Evolutionary conservation across 2,888 invertebrate species (phyloP).

Genomic region (Dysmachus trigonus): DNA sequence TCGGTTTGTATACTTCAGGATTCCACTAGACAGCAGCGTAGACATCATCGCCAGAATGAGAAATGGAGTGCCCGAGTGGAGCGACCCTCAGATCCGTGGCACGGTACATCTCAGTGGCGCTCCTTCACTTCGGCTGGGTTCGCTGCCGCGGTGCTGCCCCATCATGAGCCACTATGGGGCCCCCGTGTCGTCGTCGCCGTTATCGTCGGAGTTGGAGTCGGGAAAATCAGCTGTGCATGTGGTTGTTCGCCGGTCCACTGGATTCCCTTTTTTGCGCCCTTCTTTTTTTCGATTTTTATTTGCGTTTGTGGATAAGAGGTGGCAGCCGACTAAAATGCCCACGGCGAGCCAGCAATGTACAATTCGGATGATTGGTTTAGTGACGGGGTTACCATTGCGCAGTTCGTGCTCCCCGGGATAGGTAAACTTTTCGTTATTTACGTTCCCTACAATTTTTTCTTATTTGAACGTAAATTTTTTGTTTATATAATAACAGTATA

Average conservation of each 20-base stretch:
- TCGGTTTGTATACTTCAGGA: constrained; percentile 16
- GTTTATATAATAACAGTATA: not conserved
- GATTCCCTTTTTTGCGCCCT: not conserved
- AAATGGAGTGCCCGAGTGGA: not conserved
- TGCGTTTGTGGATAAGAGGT: constrained; percentile 6
- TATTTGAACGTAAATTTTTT: not conserved
- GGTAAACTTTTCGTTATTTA: not conserved
- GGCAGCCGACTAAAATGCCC: constrained; percentile 1
- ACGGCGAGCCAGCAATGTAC: not conserved
- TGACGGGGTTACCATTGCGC: constrained; percentile 9
- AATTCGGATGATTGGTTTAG: constrained; percentile 30
- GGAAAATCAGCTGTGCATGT: constrained; percentile 34
- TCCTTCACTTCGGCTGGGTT: constrained; percentile 2
- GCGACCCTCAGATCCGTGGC: not conserved
- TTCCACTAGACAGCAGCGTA: constrained; percentile 7
- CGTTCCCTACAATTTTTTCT: not conserved
- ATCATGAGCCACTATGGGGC: constrained; percentile 7
- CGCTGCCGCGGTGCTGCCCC: not conserved
- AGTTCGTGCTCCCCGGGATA: not conserved
- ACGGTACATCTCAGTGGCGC: not conserved
- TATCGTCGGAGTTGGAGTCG: not conserved
- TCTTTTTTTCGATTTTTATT: constrained; percentile 14
- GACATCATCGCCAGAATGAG: not conserved
- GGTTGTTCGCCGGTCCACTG: constrained; percentile 37
- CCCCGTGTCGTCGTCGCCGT: not conserved